Evolutionary conservation across 2,888 invertebrate genomes (phyloP).

Genomic region (Eupelmus urozonus): DNA sequence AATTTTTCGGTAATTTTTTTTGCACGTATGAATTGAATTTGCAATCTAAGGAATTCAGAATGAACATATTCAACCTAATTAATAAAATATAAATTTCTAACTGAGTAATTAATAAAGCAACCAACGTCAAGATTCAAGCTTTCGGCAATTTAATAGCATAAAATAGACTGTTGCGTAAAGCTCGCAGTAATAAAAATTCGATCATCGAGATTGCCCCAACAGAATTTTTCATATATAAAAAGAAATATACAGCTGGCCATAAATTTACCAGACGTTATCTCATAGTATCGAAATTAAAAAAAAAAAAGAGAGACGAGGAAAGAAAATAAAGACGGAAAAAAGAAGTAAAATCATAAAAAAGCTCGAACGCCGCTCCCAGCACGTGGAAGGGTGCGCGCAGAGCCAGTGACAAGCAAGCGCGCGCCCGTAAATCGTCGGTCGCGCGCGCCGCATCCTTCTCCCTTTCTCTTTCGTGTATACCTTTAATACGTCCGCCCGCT

Average conservation of each 20-base stretch:
- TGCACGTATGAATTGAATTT: too few relatives aligned
- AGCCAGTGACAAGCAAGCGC: conserved; percentile 28
- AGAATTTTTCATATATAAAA: neutral
- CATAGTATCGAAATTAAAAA: conserved; percentile 24
- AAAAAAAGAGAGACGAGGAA: conserved; percentile 1
- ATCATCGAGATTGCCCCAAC: too few relatives aligned
- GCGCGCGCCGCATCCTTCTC: conserved; percentile 7
- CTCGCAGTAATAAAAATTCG: too few relatives aligned
- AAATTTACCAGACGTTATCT: conserved; percentile 11
- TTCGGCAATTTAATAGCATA: too few relatives aligned
- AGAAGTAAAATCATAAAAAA: conserved; percentile 26
- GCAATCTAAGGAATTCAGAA: too few relatives aligned
- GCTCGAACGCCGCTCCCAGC: neutral
- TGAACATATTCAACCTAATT: too few relatives aligned
- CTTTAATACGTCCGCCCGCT: conserved; percentile 13
- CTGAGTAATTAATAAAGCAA: too few relatives aligned
- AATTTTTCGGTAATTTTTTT: too few relatives aligned
- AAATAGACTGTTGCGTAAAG: too few relatives aligned
- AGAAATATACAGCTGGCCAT: neutral
- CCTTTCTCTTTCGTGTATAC: neutral
- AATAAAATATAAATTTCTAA: too few relatives aligned
- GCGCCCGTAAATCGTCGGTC: conserved; percentile 39
- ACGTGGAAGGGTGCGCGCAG: neutral
- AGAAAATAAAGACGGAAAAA: conserved; percentile 4
- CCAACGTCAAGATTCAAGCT: too few relatives aligned